Evolutionary conservation across 2,113 vertebrate species (phyloP).

Genomic region (Pelvicachromis taeniatus): DNA sequence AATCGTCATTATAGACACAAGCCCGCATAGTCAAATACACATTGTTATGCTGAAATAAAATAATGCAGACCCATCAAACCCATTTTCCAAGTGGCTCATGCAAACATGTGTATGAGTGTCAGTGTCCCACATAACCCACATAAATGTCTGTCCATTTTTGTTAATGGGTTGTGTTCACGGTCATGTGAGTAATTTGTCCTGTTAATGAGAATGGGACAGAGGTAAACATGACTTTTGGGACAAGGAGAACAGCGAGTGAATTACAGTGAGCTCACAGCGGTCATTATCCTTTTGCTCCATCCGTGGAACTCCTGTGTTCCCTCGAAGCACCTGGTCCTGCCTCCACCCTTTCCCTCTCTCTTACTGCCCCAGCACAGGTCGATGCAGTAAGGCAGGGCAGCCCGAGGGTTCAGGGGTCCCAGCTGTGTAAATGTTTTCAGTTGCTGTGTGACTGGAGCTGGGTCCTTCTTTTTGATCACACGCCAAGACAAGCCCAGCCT

Average conservation of each 20-base stretch:
- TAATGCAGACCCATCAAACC: neutral
- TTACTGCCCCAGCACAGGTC: constrained; percentile 36
- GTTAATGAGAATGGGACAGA: neutral
- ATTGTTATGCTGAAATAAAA: neutral
- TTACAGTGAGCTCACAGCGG: constrained; percentile 41
- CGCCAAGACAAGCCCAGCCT: constrained; percentile 90
- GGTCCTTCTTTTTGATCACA: constrained; percentile 82
- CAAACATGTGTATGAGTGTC: neutral
- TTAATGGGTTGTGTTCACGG: neutral
- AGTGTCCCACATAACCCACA: neutral
- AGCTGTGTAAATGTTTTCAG: constrained; percentile 99
- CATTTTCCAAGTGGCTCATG: neutral
- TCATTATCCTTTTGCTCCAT: constrained; percentile 55
- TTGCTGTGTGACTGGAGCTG: constrained; percentile 88
- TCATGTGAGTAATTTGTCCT: neutral
- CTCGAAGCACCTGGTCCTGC: constrained; percentile 58
- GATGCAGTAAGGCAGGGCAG: constrained; percentile 69
- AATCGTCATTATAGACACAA: neutral
- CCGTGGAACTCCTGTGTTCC: constrained; percentile 49
- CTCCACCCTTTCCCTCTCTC: neutral
- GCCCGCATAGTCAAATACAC: neutral
- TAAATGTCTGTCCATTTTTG: neutral
- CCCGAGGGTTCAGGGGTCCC: constrained; percentile 81
- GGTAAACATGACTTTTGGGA: constrained; percentile 40
- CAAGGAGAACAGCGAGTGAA: constrained; percentile 14